Evolutionary conservation across 2,888 invertebrate genomes (phyloP), one percentile per base, ranked within the genome.

Genomic region (Apodemia zela): DNA sequence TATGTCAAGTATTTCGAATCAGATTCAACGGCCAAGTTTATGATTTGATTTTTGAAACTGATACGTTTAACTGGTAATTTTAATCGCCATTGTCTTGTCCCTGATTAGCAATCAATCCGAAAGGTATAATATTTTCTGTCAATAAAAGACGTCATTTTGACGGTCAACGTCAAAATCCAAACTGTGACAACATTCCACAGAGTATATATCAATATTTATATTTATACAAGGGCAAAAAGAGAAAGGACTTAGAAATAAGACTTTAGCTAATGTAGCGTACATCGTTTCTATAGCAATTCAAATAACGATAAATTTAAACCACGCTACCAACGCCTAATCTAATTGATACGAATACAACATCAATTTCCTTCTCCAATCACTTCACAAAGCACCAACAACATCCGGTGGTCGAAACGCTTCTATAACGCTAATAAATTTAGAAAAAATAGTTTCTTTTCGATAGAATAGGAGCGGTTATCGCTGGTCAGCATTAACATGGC

Each of bases 361-460:
- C 80, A 74, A 80, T 71, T 71, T 79, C 73, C 72, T 68, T 70
- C 74, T 75, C 73, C 70, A 69, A 71, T 73, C 75, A 74, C 73
- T 67, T 75, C 76, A 80, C 84, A 77, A 87, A 89, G 89, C 90
- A 89, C 89, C 89, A 88, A 84, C 82, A 75, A 78, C 77, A 76
- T 76, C 86, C 89, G 89, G 87, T 87, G 89, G 89, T 81, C 89
- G 80, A 79, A 82, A 80, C 77, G 83, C 78, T 68, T 65, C 63
- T 66, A 70, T 65, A 81, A 82, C 71, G 82, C 81, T 82, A 82
- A 82, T 80, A 25, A 25, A 3, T 25, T 81, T 76, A 66, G 61
- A 67, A 66, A 65, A 63, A 66, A 68, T 68, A 68, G 54, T 66
- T 67, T 60, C 60, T 63, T 59, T 62, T 64, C 11, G 29, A 47